Conservation (phyloP, 2,888 invertebrate genomes). For the Tanytarsus gracilentus region DNA sequence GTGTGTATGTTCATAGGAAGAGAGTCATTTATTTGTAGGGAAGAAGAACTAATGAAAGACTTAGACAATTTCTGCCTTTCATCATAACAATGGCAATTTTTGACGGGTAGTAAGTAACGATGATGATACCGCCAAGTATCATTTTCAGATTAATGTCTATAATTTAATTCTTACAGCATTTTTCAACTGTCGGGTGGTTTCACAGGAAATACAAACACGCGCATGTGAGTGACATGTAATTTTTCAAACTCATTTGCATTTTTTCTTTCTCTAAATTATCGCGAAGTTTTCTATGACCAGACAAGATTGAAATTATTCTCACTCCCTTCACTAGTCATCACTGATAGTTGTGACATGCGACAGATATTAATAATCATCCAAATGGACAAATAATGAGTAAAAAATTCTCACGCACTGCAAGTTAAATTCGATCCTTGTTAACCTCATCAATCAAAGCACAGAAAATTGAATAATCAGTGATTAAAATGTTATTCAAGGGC, state of each 20-base stretch:
- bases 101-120: too few relatives aligned
- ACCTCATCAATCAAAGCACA: slow-evolving; percentile 17
- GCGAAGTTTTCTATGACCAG: too few relatives aligned
- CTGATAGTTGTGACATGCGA: too few relatives aligned
- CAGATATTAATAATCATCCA: too few relatives aligned
- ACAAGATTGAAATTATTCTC: too few relatives aligned
- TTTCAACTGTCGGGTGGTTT: background rate
- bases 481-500: slow-evolving; percentile 5
- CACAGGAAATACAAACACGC: slow-evolving; percentile 5
- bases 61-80: background rate
- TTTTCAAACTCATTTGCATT: slow-evolving; percentile 21
- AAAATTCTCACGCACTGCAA: too few relatives aligned
- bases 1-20: slow-evolving; percentile 11
- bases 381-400: too few relatives aligned
- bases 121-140: slow-evolving; percentile 5
- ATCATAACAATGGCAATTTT: background rate
- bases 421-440: too few relatives aligned
- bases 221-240: slow-evolving; percentile 14
- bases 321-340: too few relatives aligned
- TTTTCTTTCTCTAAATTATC: too few relatives aligned
- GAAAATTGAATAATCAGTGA: too few relatives aligned
- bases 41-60: background rate
- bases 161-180: slow-evolving; percentile 14
- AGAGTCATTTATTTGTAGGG: slow-evolving; percentile 6
- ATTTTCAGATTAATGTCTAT: slow-evolving; percentile 17